A percentile compares a stretch with the other conserved stretches of the same genome.
phyloP scores from a whole-genome alignment of 2,113 vertebrate species.

The Leucoraja erinaceus region DNA sequence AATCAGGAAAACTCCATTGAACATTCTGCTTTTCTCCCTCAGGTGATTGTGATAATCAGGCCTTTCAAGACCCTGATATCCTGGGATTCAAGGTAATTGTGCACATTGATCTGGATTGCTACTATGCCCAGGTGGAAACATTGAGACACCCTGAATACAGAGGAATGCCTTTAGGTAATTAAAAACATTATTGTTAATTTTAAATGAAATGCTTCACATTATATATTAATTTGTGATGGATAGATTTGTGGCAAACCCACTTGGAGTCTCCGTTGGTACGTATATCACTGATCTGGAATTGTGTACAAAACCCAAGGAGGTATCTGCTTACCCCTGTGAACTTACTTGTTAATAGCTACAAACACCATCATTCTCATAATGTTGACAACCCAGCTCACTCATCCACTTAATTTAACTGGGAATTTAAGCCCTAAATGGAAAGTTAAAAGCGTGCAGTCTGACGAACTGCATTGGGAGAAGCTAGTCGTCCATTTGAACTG shows the following conservation, averaged over 20 bases:
- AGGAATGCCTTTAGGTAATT: slow-evolving; percentile 73
- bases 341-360: neutral
- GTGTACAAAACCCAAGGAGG: neutral
- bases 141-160: slow-evolving; percentile 71
- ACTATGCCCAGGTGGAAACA: slow-evolving; percentile 90
- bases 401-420: neutral
- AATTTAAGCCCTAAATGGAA: neutral
- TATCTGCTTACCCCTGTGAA: neutral
- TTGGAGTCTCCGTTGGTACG: neutral
- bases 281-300: neutral
- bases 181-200: neutral
- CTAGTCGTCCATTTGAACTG: neutral
- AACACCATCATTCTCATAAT: neutral
- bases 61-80: neutral
- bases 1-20: neutral
- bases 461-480: neutral
- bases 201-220: neutral
- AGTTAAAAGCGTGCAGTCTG: neutral
- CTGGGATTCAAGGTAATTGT: slow-evolving; percentile 56
- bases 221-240: neutral
- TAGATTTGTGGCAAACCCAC: neutral
- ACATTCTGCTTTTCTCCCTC: neutral
- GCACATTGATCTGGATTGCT: slow-evolving; percentile 84
- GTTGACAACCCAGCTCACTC: neutral
- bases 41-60: neutral